A percentile compares a stretch with the other conserved stretches of the same genome.
Conservation (phyloP, 1,140 invertebrate genomes). For the Atta colombica region DNA sequence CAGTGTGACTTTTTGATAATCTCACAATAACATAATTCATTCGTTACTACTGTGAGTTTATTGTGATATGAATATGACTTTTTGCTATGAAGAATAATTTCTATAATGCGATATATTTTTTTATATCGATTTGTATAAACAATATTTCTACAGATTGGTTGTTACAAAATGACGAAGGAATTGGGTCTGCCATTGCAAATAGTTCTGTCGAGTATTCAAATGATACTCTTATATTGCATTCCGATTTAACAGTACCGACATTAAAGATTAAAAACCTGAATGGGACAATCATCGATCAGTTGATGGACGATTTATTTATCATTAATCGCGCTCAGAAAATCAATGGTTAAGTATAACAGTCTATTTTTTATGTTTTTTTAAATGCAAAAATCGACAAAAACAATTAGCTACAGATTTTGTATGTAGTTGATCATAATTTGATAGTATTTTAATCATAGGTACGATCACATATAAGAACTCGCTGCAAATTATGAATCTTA, state of each 20-base stretch:
- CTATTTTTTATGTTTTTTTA: neutral
- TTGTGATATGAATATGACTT: no score
- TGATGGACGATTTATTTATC: constrained; percentile 73
- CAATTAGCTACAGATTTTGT: neutral
- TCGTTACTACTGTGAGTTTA: no score
- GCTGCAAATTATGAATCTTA: constrained; percentile 69
- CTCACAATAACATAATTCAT: no score
- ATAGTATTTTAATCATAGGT: constrained; percentile 68
- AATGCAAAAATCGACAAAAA: neutral
- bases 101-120: neutral
- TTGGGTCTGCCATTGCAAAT: constrained; percentile 8
- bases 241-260: constrained; percentile 56
- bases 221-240: constrained; percentile 67
- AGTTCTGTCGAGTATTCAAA: constrained; percentile 61
- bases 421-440: neutral
- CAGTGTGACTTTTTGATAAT: no score
- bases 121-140: neutral
- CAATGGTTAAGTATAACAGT: constrained; percentile 66
- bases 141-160: constrained; percentile 73
- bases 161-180: constrained; percentile 54
- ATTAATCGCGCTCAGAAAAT: constrained; percentile 70
- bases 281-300: constrained; percentile 50
- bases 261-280: constrained; percentile 68
- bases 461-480: constrained; percentile 70
- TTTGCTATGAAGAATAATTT: no score